Conservation (phyloP, 1,140 invertebrate genomes). For the Neotoxoptera formosana region DNA sequence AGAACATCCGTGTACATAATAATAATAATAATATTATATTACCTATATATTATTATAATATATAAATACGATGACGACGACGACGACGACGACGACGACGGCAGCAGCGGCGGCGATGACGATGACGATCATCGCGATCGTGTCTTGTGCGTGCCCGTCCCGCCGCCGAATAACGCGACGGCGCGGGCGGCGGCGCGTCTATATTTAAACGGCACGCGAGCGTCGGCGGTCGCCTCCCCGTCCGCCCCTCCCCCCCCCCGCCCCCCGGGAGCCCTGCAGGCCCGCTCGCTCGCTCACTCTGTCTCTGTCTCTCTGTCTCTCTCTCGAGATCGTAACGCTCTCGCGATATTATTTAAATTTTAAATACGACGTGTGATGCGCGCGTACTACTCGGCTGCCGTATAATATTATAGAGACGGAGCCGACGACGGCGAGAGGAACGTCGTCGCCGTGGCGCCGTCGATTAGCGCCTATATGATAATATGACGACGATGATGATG, state of each 20-base stretch:
- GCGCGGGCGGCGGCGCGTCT: background rate
- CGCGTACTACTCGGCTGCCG: background rate
- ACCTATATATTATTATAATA: background rate
- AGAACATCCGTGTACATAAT: background rate
- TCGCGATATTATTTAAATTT: background rate
- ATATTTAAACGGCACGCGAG: conserved; percentile 49
- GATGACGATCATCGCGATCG: background rate
- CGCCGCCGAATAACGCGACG: background rate
- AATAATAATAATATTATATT: background rate
- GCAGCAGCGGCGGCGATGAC: background rate
- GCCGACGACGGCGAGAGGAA: background rate
- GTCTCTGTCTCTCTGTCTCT: background rate
- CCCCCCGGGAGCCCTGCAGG: too few relatives aligned
- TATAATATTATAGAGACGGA: background rate
- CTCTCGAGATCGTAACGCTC: background rate
- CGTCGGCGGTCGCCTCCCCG: background rate
- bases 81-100: background rate
- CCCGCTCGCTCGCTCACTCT: background rate
- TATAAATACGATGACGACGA: background rate
- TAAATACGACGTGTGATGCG: background rate
- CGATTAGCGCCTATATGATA: background rate
- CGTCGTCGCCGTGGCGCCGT: background rate
- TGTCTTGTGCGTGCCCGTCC: background rate
- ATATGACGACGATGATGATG: background rate
- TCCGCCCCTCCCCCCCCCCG: background rate